Conservation (phyloP, 1,140 invertebrate genomes). For the Papilio machaon region DNA sequence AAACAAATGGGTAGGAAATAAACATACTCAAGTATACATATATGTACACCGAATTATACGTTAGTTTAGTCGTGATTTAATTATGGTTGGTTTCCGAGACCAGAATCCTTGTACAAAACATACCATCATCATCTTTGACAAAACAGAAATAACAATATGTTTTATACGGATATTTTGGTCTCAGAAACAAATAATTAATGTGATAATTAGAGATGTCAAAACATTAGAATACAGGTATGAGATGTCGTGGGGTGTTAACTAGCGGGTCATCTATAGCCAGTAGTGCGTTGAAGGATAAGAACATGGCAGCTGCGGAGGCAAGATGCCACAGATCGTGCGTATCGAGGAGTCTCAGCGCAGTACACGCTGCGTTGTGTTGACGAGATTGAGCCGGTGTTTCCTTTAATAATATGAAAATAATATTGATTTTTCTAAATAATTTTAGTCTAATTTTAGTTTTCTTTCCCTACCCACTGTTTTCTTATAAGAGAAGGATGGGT, state of each 20-base stretch:
- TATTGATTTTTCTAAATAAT: background rate
- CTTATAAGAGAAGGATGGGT: no score
- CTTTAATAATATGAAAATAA: constrained; percentile 68
- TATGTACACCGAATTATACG: no score
- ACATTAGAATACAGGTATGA: constrained; percentile 89
- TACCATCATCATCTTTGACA: background rate
- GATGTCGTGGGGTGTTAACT: constrained; percentile 84
- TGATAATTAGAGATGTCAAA: background rate
- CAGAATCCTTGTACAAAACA: no score
- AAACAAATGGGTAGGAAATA: no score
- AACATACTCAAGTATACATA: no score
- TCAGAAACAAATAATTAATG: background rate
- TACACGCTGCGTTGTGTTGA: constrained; percentile 88
- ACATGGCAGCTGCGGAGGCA: constrained; percentile 92
- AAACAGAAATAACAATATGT: no score
- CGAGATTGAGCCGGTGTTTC: constrained; percentile 91
- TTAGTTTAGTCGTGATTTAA: no score
- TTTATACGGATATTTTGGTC: background rate
- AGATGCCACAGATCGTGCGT: constrained; percentile 96
- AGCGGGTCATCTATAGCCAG: constrained; percentile 92
- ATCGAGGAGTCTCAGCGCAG: constrained; percentile 91
- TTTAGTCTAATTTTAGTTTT: no score
- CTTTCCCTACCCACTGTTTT: no score
- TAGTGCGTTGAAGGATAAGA: constrained; percentile 93
- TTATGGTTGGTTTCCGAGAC: no score